These are phyloP conservation scores for Saccopteryx bilineata DNA, from an alignment of 2,113 vertebrate genomes.

Conservation along the genomic window DNA sequence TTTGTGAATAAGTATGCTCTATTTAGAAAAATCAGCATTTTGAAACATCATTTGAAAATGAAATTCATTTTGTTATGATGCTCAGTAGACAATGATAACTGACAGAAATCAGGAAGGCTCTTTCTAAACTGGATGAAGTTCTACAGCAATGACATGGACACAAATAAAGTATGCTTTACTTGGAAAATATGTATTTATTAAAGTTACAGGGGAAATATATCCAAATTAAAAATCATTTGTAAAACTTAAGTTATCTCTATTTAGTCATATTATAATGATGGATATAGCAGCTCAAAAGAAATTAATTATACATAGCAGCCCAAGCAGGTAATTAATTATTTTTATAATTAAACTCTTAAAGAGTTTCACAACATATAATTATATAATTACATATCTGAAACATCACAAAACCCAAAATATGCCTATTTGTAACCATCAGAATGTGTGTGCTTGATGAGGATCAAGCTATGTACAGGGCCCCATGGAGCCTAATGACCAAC, in stretches of 20 bases:
- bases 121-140: not conserved
- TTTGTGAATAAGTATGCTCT: not conserved
- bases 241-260: conserved; percentile 17
- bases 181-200: conserved; percentile 21
- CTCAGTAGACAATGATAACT: not conserved
- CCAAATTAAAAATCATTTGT: not conserved
- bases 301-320: not conserved
- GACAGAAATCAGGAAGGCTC: not conserved
- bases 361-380: not conserved
- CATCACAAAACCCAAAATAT: not conserved
- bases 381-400: conserved; percentile 33
- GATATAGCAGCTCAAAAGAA: not conserved
- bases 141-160: not conserved
- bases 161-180: not conserved
- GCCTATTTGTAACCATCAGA: not conserved
- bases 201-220: not conserved
- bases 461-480: not conserved
- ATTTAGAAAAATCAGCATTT: conserved; percentile 35
- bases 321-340: not conserved
- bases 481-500: not conserved
- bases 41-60: conserved; percentile 8
- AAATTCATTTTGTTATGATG: not conserved
- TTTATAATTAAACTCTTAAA: conserved; percentile 54
- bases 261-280: conserved; percentile 35
- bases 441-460: not conserved